These are phyloP conservation scores for Leptopilina drosophilae DNA, from an alignment of 2,888 invertebrate genomes.

Conservation along the genomic window DNA sequence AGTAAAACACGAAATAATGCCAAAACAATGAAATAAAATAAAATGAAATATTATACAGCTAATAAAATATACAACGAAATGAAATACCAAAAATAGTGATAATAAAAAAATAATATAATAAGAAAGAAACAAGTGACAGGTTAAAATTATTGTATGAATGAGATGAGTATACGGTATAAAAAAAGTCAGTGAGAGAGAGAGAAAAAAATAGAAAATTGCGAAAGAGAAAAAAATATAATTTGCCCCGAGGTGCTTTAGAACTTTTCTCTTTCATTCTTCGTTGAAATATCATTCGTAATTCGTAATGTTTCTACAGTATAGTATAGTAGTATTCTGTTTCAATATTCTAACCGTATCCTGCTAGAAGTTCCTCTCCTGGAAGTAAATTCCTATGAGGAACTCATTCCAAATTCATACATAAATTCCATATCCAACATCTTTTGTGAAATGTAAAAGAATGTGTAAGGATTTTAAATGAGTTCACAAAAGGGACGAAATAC, in stretches of 20 bases:
- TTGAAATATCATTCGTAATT: slow-evolving; percentile 39
- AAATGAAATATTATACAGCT: too few relatives aligned
- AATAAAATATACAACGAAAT: too few relatives aligned
- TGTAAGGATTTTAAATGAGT: slow-evolving; percentile 32
- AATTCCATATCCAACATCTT: slow-evolving; percentile 34
- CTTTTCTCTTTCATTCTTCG: slow-evolving; percentile 33
- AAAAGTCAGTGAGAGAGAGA: background rate
- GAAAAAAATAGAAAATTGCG: slow-evolving; percentile 10
- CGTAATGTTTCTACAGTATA: slow-evolving; percentile 38
- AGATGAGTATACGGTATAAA: background rate
- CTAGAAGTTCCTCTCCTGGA: slow-evolving; percentile 19
- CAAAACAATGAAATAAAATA: too few relatives aligned
- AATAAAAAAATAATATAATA: background rate
- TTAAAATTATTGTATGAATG: background rate
- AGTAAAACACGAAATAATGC: too few relatives aligned
- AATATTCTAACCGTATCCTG: slow-evolving; percentile 35
- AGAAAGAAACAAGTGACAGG: background rate
- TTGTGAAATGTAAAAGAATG: slow-evolving; percentile 20
- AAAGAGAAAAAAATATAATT: slow-evolving; percentile 34
- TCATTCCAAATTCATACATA: slow-evolving; percentile 41
- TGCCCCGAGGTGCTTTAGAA: slow-evolving; percentile 32
- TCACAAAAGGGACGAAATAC: background rate
- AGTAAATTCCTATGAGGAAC: slow-evolving; percentile 38
- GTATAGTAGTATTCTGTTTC: slow-evolving; percentile 32
- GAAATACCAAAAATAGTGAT: too few relatives aligned